These are phyloP conservation scores for Mythimna ferrago DNA, from an alignment of 2,888 invertebrate genomes.

Conservation along the genomic window DNA sequence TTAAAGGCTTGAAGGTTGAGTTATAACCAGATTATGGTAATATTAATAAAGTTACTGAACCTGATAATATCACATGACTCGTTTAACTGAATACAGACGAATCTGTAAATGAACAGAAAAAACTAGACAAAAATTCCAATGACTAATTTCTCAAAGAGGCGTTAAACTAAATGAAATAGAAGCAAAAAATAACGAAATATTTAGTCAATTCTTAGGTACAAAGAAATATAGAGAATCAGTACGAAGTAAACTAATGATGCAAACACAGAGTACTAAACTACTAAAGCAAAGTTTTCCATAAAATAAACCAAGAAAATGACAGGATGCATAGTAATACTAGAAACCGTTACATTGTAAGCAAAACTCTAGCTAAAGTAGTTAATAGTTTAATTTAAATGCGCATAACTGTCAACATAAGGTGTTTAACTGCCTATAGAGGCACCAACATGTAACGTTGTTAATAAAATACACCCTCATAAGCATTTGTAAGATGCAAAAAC, in stretches of 20 bases:
- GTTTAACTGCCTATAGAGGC: conserved; percentile 24
- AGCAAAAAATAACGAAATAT: not conserved
- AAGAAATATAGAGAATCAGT: conserved; percentile 6
- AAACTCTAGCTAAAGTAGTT: conserved; percentile 17
- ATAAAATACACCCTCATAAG: conserved; percentile 40
- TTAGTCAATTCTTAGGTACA: not conserved
- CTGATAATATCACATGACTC: not conserved
- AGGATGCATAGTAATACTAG: conserved; percentile 22
- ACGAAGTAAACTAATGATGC: conserved; percentile 24
- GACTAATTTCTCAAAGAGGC: not conserved
- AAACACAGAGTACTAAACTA: conserved; percentile 33
- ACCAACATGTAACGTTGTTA: not conserved
- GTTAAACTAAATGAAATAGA: not conserved
- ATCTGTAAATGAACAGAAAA: not conserved
- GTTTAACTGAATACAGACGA: not conserved
- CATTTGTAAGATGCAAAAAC: conserved; percentile 34
- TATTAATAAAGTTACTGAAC: not conserved
- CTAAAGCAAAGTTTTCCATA: conserved; percentile 17
- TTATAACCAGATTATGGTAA: not conserved
- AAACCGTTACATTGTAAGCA: conserved; percentile 35
- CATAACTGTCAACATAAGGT: conserved; percentile 42
- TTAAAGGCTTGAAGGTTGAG: not conserved
- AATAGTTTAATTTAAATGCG: conserved; percentile 42
- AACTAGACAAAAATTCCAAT: not conserved
- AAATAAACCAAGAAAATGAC: conserved; percentile 22